Conservation (phyloP, 2,113 vertebrate species). For the Ceyx margarethae region DNA sequence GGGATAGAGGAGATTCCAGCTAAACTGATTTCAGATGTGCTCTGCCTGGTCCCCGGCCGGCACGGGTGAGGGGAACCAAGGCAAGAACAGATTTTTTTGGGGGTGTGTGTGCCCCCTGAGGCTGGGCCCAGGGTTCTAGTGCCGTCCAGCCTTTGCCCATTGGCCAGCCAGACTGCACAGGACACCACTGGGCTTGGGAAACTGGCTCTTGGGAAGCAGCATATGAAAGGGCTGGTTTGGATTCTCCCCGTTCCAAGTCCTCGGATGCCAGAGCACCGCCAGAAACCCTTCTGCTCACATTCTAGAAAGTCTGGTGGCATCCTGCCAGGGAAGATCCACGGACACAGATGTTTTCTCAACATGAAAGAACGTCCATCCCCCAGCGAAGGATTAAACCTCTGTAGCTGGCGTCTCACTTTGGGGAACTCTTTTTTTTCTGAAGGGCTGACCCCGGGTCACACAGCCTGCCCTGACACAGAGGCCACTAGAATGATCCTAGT, state of each 20-base stretch:
- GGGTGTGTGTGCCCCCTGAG: not conserved
- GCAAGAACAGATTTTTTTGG: not conserved
- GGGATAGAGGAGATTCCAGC: slow-evolving; percentile 21
- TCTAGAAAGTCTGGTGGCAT: not conserved
- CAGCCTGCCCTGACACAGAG: no score
- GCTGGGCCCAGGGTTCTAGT: not conserved
- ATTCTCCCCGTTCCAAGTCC: not conserved
- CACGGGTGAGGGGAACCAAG: not conserved
- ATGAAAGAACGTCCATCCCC: not conserved
- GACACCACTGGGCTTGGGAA: rapidly evolving
- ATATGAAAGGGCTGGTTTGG: not conserved
- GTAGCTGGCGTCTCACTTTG: not conserved
- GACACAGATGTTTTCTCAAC: not conserved
- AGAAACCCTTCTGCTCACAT: not conserved
- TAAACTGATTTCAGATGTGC: slow-evolving; percentile 12
- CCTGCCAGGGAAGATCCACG: not conserved
- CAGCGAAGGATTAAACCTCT: not conserved
- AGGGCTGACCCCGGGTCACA: not conserved
- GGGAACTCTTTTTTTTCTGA: not conserved
- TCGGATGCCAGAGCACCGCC: not conserved
- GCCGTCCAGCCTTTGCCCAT: not conserved
- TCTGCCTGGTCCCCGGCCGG: not conserved
- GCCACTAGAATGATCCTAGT: not conserved
- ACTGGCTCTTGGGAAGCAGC: not conserved
- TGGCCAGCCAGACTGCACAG: not conserved